Base-by-base conservation (phyloP, 2,113 vertebrate species). In the Acrocephalus kingi region DNA sequence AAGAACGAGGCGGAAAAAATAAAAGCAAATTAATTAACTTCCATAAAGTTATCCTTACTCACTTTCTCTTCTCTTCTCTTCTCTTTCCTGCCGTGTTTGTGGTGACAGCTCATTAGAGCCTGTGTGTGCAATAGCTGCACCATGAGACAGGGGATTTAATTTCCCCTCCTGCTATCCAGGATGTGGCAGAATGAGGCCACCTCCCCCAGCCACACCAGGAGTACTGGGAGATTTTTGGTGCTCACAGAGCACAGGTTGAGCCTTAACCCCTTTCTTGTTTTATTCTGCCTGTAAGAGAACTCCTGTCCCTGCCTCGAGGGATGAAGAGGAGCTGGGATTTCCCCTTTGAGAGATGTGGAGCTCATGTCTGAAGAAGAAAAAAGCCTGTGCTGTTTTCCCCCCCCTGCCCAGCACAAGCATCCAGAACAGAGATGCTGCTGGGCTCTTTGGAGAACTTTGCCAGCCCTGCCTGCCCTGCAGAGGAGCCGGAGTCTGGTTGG, bases 141-240 rank as follows among this genome's bases (percentile, higher is more conserved):
- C 63, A n/a, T 58, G 81, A 91, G 89, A 51, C 62, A 73, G 84
- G 89, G 89, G 74, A 91, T 75, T 76, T 91, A 55, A n/a, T 83
- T 95, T 96, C 93, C 87, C 11, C 0, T 90, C 54, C 58, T 62
- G 69, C 74, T 89, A 76, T 86, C 89, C 87, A 62, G 94, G 77
- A 67, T 73, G 78, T 22, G 81, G 84, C 89, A 72, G 56, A 75
- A n/a, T 13, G 46, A 39, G 4, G 35, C 61, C 2, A 4, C 2
- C 55, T 51, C 17, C 56, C 63, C 12, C 41, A 10, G 30, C 71
- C 73, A 21, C 1, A 1, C 25, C 46, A 9, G 83, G 3, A 1
- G 13, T 0, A 2, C 64, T 1, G 3, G 4, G 74, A 24, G 33
- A 16, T n/a, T 46, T 46, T 62, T 30, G 14, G 17, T 4, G 52